Base-by-base conservation (phyloP, 2,797 vertebrate genomes). In the Lagorchestes hirsutus region DNA sequence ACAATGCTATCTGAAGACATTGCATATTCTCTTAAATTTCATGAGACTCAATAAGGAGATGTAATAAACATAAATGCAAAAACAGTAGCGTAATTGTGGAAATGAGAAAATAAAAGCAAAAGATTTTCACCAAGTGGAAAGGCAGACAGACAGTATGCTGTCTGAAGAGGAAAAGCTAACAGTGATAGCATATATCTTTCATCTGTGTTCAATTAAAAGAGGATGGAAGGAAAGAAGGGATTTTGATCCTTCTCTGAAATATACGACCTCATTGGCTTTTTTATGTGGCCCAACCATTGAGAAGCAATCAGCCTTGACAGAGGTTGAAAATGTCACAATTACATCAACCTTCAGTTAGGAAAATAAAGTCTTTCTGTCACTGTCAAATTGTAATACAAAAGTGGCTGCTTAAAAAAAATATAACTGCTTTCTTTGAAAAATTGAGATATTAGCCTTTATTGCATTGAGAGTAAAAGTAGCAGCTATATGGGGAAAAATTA, bases 201-300 rank as follows among this genome's bases (percentile, higher is more conserved):
- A 3, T 27, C 54, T 90, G 22, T 18, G 18, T 54, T 55, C 28
- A 55, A 54, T 54, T 54, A 46, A 91, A 54, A 91, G 50, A 87
- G 22, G 1, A 8, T 87, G 31, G 9, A 3, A 93, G 40, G 55
- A 22, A 50, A 90, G 29, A 95, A 94, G 5, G 0, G 11, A 91
- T 27, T 94, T 91, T 67, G 34, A 31, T 58, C 87, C 31, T 16
- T 50, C 29, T 93, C 52, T 87, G 40, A 28, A 74, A 92, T 94
- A 93, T 92, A 92, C 90, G 28, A 93, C 92, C 34, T 93, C 56
- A 98, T 94, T 57, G 91, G 0, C 5, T 95, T 95, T 94, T n/a
- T 5, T 90, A 12, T 67, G 5, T 58, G 55, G 90, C 4, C 40
- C 14, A 54, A 0, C 62, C 52, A 91, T 16, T 24, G 0, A 93